Base-by-base conservation (phyloP, 64 coral and sea anemone species). In the Actinia equina region DNA sequence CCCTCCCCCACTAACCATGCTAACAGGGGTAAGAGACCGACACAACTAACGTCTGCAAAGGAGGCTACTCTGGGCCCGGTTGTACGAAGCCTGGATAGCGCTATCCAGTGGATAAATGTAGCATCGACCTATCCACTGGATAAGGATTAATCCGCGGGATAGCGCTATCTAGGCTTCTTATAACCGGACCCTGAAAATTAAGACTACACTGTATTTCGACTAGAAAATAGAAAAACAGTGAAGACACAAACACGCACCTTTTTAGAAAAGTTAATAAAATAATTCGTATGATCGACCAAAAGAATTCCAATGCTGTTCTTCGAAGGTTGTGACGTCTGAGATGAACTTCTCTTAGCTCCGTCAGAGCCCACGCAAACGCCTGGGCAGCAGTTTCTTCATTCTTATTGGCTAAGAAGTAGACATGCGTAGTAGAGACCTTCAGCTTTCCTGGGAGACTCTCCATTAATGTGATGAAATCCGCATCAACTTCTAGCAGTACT, bases 221-320 rank as follows among this genome's bases (percentile, higher is more conserved):
- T 37, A 37, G 30, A 37, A 37, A 37, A 37, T 37, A 74, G 6
- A 26, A 1, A 13, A 26, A 30, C 69, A 6, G 23, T 26, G 13
- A 74, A 13, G 9, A 13, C 16, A 17, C 6, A 81, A 20, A 52
- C 20, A 81, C 44, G 22, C 19, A 99, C 97, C 88, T 99, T 89
- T 77, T 99, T 99, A 23, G 86, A 83, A 85, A 94, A 99, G 45
- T 99, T 99, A 61, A 99, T 91, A 22, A 99, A 99, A 62, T 99
- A 99, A 80, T 99, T 99, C 46, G 97, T 99, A 77, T 99, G 97
- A 89, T 99, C 97, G 43, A 93, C 77, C 17, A 99, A 63, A 99
- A 99, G 65, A 99, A 99, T 54, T 99, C 97, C 64, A 99, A 45
- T 16, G 93, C 97, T 10, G 93, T 99, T 91, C 97, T 94, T 43